Percentiles rank a stretch among this genome's conserved stretches.
phyloP scores from a whole-genome alignment of 2,113 vertebrate species.

The Glaucomys volans region DNA sequence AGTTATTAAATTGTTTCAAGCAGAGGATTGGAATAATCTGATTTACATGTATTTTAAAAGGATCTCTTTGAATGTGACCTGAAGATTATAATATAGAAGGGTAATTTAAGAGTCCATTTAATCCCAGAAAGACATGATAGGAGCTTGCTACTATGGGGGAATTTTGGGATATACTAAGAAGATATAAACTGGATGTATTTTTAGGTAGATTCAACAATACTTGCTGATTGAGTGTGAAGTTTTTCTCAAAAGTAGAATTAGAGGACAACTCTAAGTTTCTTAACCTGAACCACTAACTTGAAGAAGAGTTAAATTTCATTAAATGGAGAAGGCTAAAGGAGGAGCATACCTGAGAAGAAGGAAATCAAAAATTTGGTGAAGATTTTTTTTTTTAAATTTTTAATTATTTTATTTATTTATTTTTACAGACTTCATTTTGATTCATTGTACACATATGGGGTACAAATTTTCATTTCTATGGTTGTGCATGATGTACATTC shows the following conservation, averaged over 20 bases:
- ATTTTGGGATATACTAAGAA: neutral
- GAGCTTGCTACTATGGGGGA: neutral
- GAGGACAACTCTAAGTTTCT: neutral
- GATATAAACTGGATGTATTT: neutral
- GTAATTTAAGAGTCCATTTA: neutral
- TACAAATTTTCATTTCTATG: too few species aligned
- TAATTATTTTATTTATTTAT: too few species aligned
- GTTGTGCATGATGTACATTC: too few species aligned
- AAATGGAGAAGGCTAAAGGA: neutral
- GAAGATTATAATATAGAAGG: neutral
- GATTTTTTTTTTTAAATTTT: too few species aligned
- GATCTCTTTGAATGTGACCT: neutral
- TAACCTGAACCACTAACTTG: neutral
- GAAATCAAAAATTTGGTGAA: neutral
- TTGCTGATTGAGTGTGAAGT: neutral
- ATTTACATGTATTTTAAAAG: neutral
- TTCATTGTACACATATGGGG: too few species aligned
- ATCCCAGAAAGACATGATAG: neutral
- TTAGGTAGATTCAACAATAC: neutral
- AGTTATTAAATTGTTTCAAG: neutral
- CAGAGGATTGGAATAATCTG: neutral
- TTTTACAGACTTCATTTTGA: too few species aligned
- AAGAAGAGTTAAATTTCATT: neutral
- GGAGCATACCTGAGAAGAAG: neutral
- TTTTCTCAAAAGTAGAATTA: neutral